Base-by-base conservation (phyloP, 2,113 vertebrate genomes). In the Leucopternis melanops region DNA sequence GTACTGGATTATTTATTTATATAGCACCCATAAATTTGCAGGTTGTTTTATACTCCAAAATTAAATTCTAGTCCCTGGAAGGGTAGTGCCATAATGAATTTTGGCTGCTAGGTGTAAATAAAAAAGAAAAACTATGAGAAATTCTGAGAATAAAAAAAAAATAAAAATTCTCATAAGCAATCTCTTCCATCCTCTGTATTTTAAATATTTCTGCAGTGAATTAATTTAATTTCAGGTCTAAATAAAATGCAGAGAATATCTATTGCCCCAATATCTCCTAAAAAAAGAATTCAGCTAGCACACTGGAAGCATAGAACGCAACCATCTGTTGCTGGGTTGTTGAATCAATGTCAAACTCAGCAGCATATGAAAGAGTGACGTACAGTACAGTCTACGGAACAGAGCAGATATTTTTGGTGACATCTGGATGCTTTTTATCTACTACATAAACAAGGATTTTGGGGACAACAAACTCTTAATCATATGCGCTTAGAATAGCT, bases 401-500 rank as follows among this genome's bases (percentile, higher is more conserved):
- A 90, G 93, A 93, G 91, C 85, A 93, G 86, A 92, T 97, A 91
- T 95, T 97, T 96, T 85, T 81, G 81, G 87, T 94, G 95, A 92
- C 96, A 97, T 96, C 96, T 97, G 95, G 94, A 90, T 96, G 70
- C 92, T 88, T 97, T 95, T 92, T 79, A 91, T 96, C 93, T 91
- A 59, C 86, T 84, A 13, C 75, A 91, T 62, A 94, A 94, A 90
- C 90, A 94, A 88, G 82, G 79, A 70, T 90, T 95, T 85, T 25
- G 83, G 72, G 57, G 83, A 88, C 75, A 96, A 84, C 75, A 92
- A 90, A 85, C 81, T 94, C 71, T 84, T 86, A 78, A 66, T 93
- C 27, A 26, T 42, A 23, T 47, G 83, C 4, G 11, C 29, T 89
- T 83, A 58, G 59, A 81, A 62, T 82, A 65, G 73, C 70, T 83